Evolutionary conservation across 2,888 invertebrate genomes (phyloP).

Genomic region (Agrotis puta): DNA sequence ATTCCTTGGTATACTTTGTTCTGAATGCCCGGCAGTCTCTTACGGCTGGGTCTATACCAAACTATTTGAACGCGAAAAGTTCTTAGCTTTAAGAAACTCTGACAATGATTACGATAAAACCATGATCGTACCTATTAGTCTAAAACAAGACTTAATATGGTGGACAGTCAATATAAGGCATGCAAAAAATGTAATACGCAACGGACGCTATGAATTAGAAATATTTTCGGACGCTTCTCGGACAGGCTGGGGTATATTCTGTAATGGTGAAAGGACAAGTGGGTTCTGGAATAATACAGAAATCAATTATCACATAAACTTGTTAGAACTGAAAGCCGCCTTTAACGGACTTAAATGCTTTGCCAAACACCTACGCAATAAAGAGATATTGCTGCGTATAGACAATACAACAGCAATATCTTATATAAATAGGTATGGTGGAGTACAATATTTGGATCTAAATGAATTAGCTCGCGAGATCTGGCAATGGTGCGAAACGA

Average conservation of each 20-base stretch:
- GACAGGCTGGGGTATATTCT: neutral
- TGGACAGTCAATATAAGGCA: neutral
- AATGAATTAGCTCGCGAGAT: too few relatives aligned
- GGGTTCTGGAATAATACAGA: constrained; percentile 9
- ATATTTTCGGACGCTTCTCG: too few relatives aligned
- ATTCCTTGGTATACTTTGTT: constrained; percentile 17
- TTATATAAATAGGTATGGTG: too few relatives aligned
- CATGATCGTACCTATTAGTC: neutral
- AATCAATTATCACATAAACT: neutral
- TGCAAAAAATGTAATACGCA: neutral
- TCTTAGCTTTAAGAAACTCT: constrained; percentile 7
- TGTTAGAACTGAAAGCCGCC: neutral
- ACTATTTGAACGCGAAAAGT: constrained; percentile 24
- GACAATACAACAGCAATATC: too few relatives aligned
- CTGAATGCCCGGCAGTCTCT: constrained; percentile 17
- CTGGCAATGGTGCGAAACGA: too few relatives aligned
- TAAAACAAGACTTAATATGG: neutral
- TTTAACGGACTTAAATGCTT: constrained; percentile 2
- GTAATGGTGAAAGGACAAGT: constrained; percentile 13
- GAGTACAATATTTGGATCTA: too few relatives aligned
- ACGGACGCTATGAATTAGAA: neutral
- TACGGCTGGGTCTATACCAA: constrained; percentile 18
- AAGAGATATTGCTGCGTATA: too few relatives aligned
- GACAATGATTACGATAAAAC: neutral
- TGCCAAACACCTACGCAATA: neutral